Evolutionary conservation across 2,888 invertebrate genomes (phyloP), one percentile per base, ranked within the genome.

Genomic region (Polydrusus pterygomalis): DNA sequence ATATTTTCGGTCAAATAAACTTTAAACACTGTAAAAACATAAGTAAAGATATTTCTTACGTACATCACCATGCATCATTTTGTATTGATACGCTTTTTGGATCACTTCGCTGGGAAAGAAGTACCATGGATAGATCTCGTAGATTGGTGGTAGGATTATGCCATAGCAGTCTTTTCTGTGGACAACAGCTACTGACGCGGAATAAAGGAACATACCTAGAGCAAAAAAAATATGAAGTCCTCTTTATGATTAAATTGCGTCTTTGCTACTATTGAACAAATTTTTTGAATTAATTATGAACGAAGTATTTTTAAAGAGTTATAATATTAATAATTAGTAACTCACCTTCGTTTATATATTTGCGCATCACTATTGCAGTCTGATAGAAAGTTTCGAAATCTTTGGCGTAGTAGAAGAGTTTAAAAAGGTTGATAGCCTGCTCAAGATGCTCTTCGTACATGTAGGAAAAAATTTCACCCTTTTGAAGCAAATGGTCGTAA

Each of bases 111-210:
- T 89, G 83, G 92, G 92, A 85, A 92, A 90, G 89, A 93, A 94
- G 87, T 90, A 90, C 80, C 93, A 91, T 0, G 95, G 95, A 85
- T 92, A 90, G 77, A 94, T 89, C 87, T 95, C 95, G 83, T 94
- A 93, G 70, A 92, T 89, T 64, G 94, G 91, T 15, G 95, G 94
- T 9, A 94, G 86, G 49, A 91, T 88, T 70, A 94, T 87, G 20
- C 91, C 92, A 81, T 91, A 89, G 70, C 91, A 91, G 78, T 94
- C 93, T 7, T 87, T 86, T 45, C 92, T 91, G 80, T 92, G 92
- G 51, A 92, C 85, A 13, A 93, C 88, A 13, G 92, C 93, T 17
- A 90, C 87, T 74, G 90, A 90, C 65, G 93, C 85, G 7, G 92
- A 91, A 81, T 93, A 92, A 54, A 92, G 89, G 85, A 91, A 95